Evolutionary conservation across 2,113 vertebrate genomes (phyloP).

Genomic region (Phylloscopus trochiloides): DNA sequence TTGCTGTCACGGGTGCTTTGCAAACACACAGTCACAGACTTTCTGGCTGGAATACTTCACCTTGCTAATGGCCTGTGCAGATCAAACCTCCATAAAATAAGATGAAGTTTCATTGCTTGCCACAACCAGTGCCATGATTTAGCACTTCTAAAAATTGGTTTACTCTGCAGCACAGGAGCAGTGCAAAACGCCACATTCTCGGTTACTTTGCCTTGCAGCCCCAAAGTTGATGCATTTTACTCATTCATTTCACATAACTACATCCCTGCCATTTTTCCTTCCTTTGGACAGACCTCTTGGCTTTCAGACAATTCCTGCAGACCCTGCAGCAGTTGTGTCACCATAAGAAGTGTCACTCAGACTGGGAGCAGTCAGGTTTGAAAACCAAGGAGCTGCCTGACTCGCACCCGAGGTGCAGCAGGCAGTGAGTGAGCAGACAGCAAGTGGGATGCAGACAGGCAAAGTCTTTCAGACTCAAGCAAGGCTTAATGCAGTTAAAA

Average conservation of each 20-base stretch:
- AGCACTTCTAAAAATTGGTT: background rate
- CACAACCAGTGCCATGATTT: background rate
- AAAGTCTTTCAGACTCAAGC: background rate
- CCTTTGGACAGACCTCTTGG: slow-evolving; percentile 48
- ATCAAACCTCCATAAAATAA: background rate
- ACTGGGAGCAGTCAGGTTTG: slow-evolving; percentile 48
- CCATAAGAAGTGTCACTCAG: slow-evolving; percentile 52
- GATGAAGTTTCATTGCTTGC: background rate
- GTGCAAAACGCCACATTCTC: background rate
- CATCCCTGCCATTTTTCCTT: slow-evolving; percentile 46
- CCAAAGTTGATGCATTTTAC: background rate
- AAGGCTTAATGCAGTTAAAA: background rate
- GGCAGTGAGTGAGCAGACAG: slow-evolving; percentile 21
- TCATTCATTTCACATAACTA: slow-evolving; percentile 30
- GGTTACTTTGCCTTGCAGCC: background rate
- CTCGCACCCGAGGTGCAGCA: slow-evolving; percentile 19
- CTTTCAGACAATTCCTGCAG: slow-evolving; percentile 58
- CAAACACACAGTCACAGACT: background rate
- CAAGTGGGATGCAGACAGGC: background rate
- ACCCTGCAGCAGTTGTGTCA: slow-evolving; percentile 60
- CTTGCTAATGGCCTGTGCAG: background rate
- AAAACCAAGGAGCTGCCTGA: slow-evolving; percentile 42
- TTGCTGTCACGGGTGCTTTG: background rate
- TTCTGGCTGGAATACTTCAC: background rate
- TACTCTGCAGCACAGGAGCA: background rate